Evolutionary conservation across 2,888 invertebrate species (phyloP).

Genomic region (Tiliacea aurago): DNA sequence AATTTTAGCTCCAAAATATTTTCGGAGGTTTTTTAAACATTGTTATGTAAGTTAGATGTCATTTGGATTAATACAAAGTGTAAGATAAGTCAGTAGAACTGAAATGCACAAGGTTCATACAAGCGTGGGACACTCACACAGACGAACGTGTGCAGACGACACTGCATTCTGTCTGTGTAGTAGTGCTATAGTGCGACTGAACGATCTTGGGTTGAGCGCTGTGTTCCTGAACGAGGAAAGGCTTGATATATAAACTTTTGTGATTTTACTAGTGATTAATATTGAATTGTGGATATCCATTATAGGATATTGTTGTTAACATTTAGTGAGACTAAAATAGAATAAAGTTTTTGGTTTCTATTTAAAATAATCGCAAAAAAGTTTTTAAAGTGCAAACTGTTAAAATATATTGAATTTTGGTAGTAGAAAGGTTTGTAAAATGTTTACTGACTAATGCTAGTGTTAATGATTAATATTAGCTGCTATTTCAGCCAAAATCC

Average conservation of each 20-base stretch:
- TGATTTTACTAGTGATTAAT: constrained; percentile 9
- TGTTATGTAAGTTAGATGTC: constrained; percentile 67
- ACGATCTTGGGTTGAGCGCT: constrained; percentile 66
- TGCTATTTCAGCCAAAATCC: neutral
- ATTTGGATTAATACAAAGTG: constrained; percentile 78
- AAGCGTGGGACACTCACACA: constrained; percentile 85
- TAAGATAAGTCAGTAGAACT: constrained; percentile 84
- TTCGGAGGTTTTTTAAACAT: constrained; percentile 37
- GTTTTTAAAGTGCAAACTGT: neutral
- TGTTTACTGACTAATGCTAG: neutral
- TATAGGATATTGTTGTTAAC: neutral
- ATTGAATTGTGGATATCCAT: neutral
- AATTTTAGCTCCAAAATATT: constrained; percentile 30
- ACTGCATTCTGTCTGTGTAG: constrained; percentile 83
- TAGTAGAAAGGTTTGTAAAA: neutral
- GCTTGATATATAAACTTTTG: constrained; percentile 12
- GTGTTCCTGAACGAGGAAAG: constrained; percentile 39
- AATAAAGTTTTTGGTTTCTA: neutral
- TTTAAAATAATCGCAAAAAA: neutral
- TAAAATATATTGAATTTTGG: neutral
- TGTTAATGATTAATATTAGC: neutral
- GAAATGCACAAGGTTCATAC: constrained; percentile 87
- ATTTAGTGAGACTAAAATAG: neutral
- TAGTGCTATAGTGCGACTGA: constrained; percentile 74
- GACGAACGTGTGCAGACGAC: constrained; percentile 73